A percentile compares a stretch with the other conserved stretches of the same genome.
phyloP scores from a whole-genome alignment of 2,888 invertebrate genomes.

The Rhagophthalmus giganteus region DNA sequence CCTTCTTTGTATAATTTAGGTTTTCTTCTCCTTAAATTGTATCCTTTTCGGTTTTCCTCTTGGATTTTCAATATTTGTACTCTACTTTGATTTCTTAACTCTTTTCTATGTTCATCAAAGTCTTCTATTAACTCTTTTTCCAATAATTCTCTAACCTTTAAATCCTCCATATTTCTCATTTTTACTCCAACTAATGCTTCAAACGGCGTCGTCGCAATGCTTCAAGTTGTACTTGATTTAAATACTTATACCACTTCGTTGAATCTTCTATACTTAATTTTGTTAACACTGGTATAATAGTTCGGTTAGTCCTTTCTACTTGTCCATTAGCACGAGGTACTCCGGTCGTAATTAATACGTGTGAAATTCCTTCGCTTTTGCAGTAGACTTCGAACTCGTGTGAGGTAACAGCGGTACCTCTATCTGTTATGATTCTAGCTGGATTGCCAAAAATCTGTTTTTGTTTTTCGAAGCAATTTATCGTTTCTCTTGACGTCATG shows the following conservation, averaged over 20 bases:
- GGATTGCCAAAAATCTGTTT: constrained; percentile 35
- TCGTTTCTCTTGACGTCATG: constrained; percentile 36
- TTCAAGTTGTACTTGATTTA: constrained; percentile 1
- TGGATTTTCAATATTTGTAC: too few species aligned
- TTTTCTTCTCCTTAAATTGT: too few species aligned
- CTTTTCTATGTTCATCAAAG: too few species aligned
- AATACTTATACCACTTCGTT: constrained; percentile 1
- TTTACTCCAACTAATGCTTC: constrained; percentile 1
- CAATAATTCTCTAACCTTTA: not conserved
- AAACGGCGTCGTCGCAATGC: constrained; percentile 8
- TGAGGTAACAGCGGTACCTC: constrained; percentile 49
- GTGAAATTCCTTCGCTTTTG: constrained; percentile 42
- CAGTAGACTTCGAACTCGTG: constrained; percentile 46
- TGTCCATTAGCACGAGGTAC: constrained; percentile 48
- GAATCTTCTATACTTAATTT: constrained; percentile 1
- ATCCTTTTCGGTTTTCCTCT: too few species aligned
- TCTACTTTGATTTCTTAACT: too few species aligned
- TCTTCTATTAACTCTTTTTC: too few species aligned
- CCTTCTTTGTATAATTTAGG: too few species aligned
- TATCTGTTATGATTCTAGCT: constrained; percentile 32
- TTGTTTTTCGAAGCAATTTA: constrained; percentile 23
- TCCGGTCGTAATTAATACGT: constrained; percentile 40
- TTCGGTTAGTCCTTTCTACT: constrained; percentile 39
- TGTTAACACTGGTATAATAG: constrained; percentile 1
- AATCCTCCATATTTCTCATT: not conserved